phyloP scores from a whole-genome alignment of 1,140 invertebrate species.

The Druon quercuslanigerum region DNA sequence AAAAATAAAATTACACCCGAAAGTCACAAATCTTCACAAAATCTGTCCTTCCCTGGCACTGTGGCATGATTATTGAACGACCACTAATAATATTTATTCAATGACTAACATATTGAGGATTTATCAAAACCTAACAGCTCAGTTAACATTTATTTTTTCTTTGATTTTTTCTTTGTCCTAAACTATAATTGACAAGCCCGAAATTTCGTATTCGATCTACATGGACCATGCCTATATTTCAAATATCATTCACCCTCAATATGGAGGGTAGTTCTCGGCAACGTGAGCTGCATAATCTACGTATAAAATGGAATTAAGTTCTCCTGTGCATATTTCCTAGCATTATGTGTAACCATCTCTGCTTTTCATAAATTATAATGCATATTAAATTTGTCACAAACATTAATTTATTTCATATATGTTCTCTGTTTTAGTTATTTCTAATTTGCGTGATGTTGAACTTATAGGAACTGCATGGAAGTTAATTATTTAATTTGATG shows the following conservation, averaged over 20 bases:
- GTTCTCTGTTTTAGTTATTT: too few species aligned
- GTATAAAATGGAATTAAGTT: slow-evolving; percentile 22
- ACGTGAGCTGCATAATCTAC: slow-evolving; percentile 40
- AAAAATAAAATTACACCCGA: too few species aligned
- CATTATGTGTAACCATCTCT: slow-evolving; percentile 19
- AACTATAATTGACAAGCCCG: slow-evolving; percentile 16
- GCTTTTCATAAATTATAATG: neutral
- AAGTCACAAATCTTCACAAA: too few species aligned
- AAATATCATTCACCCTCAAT: slow-evolving; percentile 43
- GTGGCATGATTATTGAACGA: too few species aligned
- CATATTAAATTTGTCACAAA: neutral
- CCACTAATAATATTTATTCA: neutral
- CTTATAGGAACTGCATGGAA: too few species aligned
- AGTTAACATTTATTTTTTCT: neutral
- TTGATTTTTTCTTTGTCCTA: slow-evolving; percentile 12
- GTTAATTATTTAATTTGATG: too few species aligned
- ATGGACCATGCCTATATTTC: slow-evolving; percentile 35
- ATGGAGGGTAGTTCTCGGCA: slow-evolving; percentile 44
- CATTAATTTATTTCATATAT: too few species aligned
- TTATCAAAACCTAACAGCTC: neutral
- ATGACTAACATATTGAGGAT: neutral
- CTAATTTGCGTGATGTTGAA: too few species aligned
- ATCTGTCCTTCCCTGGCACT: too few species aligned
- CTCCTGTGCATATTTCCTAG: slow-evolving; percentile 23
- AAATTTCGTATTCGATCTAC: slow-evolving; percentile 21